Conservation (phyloP, 2,113 vertebrate species). For the Ariopsis seemanni region DNA sequence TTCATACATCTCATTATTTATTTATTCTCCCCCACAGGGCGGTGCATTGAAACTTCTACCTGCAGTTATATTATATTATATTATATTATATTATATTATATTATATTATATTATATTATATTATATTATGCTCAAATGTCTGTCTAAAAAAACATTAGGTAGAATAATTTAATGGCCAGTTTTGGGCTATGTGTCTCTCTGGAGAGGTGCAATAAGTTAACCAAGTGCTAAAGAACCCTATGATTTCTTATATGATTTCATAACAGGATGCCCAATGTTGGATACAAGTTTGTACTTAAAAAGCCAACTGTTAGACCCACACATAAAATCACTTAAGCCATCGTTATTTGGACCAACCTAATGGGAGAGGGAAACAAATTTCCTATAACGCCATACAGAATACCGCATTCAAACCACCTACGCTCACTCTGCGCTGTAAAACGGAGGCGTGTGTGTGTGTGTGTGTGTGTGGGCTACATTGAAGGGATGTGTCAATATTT, state of each 20-base stretch:
- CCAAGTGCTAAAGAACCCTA: neutral
- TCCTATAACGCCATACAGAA: conserved; percentile 24
- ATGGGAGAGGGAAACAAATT: neutral
- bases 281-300: neutral
- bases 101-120: no score
- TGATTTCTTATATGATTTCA: neutral
- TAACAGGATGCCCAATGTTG: neutral
- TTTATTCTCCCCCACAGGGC: neutral
- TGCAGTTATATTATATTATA: neutral
- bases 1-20: neutral
- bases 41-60: neutral
- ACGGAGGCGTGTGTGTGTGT: neutral
- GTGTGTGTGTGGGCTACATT: neutral
- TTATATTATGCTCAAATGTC: neutral
- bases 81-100: no score
- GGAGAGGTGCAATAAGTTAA: neutral
- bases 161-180: neutral
- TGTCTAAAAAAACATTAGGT: neutral
- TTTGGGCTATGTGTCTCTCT: neutral
- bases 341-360: neutral
- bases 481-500: neutral
- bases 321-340: neutral
- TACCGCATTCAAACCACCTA: conserved; percentile 13
- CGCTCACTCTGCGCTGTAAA: conserved; percentile 14
- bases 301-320: neutral